These are phyloP conservation scores for Acanthopleura granulata DNA, from an alignment of 2,888 invertebrate species.

Conservation along the genomic window DNA sequence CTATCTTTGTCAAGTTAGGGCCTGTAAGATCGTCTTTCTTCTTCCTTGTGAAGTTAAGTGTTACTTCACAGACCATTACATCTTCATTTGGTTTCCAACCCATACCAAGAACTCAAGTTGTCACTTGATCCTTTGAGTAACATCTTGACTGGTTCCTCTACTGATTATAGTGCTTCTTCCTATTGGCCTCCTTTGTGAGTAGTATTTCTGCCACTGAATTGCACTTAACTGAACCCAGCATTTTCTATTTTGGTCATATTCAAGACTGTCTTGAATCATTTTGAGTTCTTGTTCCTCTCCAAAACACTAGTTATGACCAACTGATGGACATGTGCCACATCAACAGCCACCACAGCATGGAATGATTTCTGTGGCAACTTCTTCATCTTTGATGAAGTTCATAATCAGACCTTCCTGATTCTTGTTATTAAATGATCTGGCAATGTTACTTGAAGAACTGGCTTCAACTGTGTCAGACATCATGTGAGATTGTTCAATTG, in stretches of 20 bases:
- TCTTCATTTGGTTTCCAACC: slow-evolving; percentile 3
- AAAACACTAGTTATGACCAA: slow-evolving; percentile 25
- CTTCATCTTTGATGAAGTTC: slow-evolving; percentile 17
- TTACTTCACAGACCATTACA: slow-evolving; percentile 16
- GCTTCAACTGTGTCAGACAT: not conserved
- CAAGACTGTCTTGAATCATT: slow-evolving; percentile 20
- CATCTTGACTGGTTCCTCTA: not conserved
- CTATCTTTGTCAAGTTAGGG: not conserved
- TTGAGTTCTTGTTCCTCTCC: slow-evolving; percentile 25
- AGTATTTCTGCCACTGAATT: not conserved
- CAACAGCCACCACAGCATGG: slow-evolving; percentile 22
- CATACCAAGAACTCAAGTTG: slow-evolving; percentile 1
- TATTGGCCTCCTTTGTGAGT: not conserved
- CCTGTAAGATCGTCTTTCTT: slow-evolving; percentile 3
- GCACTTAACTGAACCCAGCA: slow-evolving; percentile 19
- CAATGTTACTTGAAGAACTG: no score
- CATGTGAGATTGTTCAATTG: not conserved
- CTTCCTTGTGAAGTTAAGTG: slow-evolving; percentile 18
- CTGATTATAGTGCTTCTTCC: not conserved
- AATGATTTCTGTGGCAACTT: slow-evolving; percentile 12
- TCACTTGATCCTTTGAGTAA: not conserved
- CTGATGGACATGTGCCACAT: not conserved
- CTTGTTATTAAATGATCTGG: not conserved
- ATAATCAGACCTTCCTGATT: no score
- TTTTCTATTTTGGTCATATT: slow-evolving; percentile 4